A percentile compares a stretch with the other conserved stretches of the same genome.
These are phyloP conservation scores for Callionymus lyra DNA, from an alignment of 2,113 vertebrate genomes.

Conservation along the genomic window DNA sequence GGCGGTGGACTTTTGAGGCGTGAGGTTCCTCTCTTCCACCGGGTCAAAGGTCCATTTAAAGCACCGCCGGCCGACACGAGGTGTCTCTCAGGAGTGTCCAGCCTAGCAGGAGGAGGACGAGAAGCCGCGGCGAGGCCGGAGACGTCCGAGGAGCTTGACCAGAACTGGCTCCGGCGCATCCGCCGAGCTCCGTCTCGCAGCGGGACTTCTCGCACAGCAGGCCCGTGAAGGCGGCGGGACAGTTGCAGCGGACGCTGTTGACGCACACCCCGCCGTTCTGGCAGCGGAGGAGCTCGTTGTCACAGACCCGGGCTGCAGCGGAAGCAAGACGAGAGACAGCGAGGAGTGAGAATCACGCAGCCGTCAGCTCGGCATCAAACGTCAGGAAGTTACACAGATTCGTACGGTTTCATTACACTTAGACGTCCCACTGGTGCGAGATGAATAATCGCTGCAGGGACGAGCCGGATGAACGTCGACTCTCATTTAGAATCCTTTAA, in stretches of 20 bases:
- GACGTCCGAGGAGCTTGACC: constrained; percentile 32
- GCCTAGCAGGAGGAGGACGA: constrained; percentile 43
- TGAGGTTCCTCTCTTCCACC: constrained; percentile 24
- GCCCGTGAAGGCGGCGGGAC: constrained; percentile 75
- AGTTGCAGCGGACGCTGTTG: constrained; percentile 84
- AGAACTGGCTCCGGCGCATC: constrained; percentile 65
- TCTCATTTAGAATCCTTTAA: too few species aligned
- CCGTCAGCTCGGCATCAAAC: too few species aligned
- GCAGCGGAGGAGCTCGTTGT: constrained; percentile 90
- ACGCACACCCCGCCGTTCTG: constrained; percentile 90
- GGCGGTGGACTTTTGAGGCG: too few species aligned
- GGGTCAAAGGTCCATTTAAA: constrained; percentile 39
- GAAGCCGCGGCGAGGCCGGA: constrained; percentile 17
- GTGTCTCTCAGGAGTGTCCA: constrained; percentile 50
- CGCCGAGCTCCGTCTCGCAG: constrained; percentile 75
- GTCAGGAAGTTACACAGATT: not conserved
- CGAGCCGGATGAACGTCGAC: too few species aligned
- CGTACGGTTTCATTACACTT: too few species aligned
- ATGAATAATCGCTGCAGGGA: too few species aligned
- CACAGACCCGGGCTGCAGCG: constrained; percentile 84
- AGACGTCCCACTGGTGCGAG: too few species aligned
- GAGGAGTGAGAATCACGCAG: constrained; percentile 22
- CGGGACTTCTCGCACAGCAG: constrained; percentile 83
- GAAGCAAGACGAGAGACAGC: constrained; percentile 24
- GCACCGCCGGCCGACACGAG: constrained; percentile 33